These are phyloP conservation scores for Rotaria magnacalcarata DNA, from an alignment of 2,888 invertebrate species.

Conservation along the genomic window DNA sequence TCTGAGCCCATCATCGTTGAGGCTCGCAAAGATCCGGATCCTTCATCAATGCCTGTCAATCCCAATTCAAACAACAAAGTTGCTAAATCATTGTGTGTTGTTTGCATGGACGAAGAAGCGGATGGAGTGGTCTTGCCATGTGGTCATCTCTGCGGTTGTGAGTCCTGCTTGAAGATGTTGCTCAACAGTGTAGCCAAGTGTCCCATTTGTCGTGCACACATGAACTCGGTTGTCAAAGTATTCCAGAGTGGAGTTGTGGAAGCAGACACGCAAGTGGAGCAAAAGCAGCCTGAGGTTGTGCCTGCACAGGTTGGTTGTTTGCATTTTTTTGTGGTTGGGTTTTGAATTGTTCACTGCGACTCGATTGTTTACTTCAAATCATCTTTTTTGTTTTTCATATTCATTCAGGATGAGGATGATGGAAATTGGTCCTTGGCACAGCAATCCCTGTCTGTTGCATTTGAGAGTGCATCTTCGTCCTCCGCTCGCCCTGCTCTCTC, in stretches of 20 bases:
- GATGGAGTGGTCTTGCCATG: constrained; percentile 11
- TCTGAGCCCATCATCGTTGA: constrained; percentile 16
- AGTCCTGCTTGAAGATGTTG: neutral
- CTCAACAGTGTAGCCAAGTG: neutral
- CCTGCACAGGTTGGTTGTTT: constrained; percentile 24
- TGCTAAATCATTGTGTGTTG: constrained; percentile 6
- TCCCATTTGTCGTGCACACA: constrained; percentile 14
- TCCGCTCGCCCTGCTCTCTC: constrained; percentile 13
- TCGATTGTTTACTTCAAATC: neutral
- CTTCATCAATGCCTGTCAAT: neutral
- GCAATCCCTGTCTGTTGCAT: constrained; percentile 16
- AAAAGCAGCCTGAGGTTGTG: neutral
- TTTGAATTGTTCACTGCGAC: neutral
- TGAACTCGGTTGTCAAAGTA: constrained; percentile 24
- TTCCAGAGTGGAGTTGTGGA: neutral
- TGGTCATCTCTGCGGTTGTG: constrained; percentile 19
- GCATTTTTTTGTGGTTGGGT: constrained; percentile 14
- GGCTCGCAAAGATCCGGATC: constrained; percentile 24
- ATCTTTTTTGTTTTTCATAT: constrained; percentile 14
- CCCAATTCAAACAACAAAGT: constrained; percentile 4
- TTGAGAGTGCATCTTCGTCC: neutral
- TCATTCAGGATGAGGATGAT: constrained; percentile 5
- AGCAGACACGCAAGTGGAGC: neutral
- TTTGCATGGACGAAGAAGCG: constrained; percentile 21
- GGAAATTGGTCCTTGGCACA: constrained; percentile 14